These are phyloP conservation scores for Lanius ludovicianus DNA, from an alignment of 2,113 vertebrate species.

Conservation along the genomic window DNA sequence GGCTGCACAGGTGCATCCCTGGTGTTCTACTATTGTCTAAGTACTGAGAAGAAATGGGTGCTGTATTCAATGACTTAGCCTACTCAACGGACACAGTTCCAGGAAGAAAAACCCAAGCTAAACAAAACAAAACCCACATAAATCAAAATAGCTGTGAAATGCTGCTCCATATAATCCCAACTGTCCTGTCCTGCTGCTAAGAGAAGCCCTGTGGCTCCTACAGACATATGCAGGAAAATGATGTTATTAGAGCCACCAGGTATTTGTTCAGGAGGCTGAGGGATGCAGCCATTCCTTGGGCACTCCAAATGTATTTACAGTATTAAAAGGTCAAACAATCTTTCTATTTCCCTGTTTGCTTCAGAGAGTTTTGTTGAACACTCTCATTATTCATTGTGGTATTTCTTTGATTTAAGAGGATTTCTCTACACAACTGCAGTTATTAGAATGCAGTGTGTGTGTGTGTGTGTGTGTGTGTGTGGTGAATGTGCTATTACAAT, in stretches of 20 bases:
- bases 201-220: background rate
- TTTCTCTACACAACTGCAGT: slow-evolving; percentile 33
- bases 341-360: slow-evolving; percentile 35
- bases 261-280: slow-evolving; percentile 41
- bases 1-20: rapidly evolving
- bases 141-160: background rate
- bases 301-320: slow-evolving; percentile 45
- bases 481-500: slow-evolving; percentile 40
- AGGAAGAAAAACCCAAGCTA: background rate
- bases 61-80: background rate
- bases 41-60: background rate
- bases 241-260: slow-evolving; percentile 7
- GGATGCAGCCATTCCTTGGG: slow-evolving; percentile 25
- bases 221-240: background rate
- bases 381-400: slow-evolving; percentile 14
- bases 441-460: slow-evolving; percentile 33
- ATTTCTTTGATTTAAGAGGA: slow-evolving; percentile 55
- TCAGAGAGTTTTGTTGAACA: slow-evolving; percentile 19
- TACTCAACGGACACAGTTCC: background rate
- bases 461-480: background rate
- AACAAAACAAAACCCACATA: background rate
- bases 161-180: background rate
- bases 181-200: background rate
- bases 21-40: background rate
- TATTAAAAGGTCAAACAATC: slow-evolving; percentile 69